Evolutionary conservation across 2,113 vertebrate genomes (phyloP).

Genomic region (Triplophysa dalaica): DNA sequence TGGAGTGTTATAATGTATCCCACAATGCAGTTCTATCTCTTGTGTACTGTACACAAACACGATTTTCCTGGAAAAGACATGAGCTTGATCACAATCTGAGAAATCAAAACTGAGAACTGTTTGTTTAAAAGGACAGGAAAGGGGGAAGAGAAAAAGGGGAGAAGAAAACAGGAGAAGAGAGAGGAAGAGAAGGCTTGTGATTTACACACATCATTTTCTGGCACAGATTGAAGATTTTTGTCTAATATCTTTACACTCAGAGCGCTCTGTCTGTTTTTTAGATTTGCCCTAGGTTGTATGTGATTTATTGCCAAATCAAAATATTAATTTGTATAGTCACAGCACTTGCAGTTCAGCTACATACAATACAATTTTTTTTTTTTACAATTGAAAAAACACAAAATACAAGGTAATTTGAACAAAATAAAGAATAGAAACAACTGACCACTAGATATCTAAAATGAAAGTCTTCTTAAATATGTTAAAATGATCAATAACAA

Average conservation of each 20-base stretch:
- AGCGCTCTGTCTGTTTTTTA: conserved; percentile 29
- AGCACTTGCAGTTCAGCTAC: neutral
- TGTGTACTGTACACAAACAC: no score
- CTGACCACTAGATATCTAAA: no score
- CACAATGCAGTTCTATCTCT: no score
- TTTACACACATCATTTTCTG: conserved; percentile 27
- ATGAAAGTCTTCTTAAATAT: no score
- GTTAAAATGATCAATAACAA: no score
- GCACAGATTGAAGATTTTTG: conserved; percentile 16
- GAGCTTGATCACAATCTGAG: conserved; percentile 58
- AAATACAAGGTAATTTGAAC: no score
- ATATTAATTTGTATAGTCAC: neutral
- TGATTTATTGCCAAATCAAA: conserved; percentile 8
- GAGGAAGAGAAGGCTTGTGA: conserved; percentile 12
- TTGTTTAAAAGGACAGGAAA: no score
- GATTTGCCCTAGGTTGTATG: neutral
- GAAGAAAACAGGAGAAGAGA: neutral
- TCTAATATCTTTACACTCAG: neutral
- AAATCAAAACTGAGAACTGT: conserved; percentile 56
- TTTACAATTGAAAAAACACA: no score
- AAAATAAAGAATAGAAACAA: no score
- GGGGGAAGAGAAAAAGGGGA: no score
- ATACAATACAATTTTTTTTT: neutral
- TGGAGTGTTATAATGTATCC: no score
- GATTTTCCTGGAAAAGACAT: conserved; percentile 15